These are phyloP conservation scores for Anticlea derivata DNA, from an alignment of 2,888 invertebrate genomes.

Conservation along the genomic window DNA sequence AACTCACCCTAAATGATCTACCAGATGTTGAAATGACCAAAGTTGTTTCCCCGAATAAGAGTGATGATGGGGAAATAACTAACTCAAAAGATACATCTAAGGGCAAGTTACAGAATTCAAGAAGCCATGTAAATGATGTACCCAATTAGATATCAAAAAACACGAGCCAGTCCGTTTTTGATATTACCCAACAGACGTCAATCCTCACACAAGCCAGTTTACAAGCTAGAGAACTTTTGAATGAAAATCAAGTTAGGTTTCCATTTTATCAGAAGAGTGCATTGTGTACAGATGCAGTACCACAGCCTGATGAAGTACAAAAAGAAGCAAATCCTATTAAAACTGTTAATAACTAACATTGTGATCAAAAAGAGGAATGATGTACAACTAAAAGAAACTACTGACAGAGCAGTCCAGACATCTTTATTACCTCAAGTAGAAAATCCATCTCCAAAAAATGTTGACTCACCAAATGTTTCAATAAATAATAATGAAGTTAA, in stretches of 20 bases:
- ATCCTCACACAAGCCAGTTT: neutral
- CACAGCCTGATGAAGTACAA: conserved; percentile 21
- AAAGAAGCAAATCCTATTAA: conserved; percentile 29
- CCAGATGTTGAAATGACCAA: conserved; percentile 19
- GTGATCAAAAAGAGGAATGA: conserved; percentile 66
- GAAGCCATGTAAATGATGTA: conserved; percentile 2
- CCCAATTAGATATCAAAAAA: neutral
- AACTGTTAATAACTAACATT: conserved; percentile 57
- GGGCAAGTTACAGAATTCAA: conserved; percentile 1
- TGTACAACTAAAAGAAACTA: conserved; percentile 62
- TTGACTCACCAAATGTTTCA: conserved; percentile 40
- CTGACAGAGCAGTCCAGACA: conserved; percentile 67
- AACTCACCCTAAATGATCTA: conserved; percentile 20
- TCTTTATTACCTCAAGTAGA: conserved; percentile 43
- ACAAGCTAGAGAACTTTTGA: neutral
- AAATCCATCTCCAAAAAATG: conserved; percentile 21
- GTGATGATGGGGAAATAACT: conserved; percentile 9
- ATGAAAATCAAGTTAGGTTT: conserved; percentile 39
- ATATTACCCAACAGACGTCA: neutral
- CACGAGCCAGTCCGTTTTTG: conserved; percentile 16
- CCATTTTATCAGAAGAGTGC: conserved; percentile 60
- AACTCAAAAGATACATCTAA: conserved; percentile 2
- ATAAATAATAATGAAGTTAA: conserved; percentile 36
- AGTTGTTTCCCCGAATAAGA: conserved; percentile 20
- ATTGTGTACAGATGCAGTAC: conserved; percentile 31